Conservation (phyloP, 2,113 vertebrate genomes). For the Apaloderma vittatum region DNA sequence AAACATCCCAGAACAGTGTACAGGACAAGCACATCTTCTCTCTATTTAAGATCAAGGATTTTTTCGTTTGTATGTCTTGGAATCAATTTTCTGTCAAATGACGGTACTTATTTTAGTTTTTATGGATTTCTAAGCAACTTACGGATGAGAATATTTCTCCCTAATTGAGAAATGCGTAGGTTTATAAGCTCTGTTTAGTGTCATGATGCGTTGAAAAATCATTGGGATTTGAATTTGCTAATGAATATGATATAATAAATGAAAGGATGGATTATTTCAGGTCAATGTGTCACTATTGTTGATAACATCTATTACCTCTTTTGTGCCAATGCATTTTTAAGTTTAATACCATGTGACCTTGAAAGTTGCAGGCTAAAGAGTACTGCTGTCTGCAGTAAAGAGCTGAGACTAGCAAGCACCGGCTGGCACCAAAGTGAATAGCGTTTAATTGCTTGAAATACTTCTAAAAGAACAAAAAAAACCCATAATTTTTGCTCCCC, state of each 20-base stretch:
- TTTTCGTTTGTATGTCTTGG: background rate
- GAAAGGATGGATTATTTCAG: slow-evolving; percentile 18
- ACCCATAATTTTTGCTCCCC: too few species aligned
- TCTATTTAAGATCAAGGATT: background rate
- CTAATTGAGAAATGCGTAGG: background rate
- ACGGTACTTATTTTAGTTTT: background rate
- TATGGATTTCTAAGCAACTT: slow-evolving; percentile 18
- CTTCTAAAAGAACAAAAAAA: background rate
- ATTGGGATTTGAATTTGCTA: slow-evolving; percentile 11
- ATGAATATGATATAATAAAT: slow-evolving; percentile 3
- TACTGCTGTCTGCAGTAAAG: background rate
- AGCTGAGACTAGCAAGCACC: background rate
- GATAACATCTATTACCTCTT: background rate
- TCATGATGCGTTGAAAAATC: background rate
- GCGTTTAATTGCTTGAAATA: background rate
- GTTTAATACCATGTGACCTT: slow-evolving; percentile 11
- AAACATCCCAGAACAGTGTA: background rate
- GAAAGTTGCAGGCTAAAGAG: slow-evolving; percentile 2
- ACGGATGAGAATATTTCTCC: background rate
- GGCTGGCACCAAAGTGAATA: background rate
- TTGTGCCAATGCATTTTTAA: background rate
- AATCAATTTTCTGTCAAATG: slow-evolving; percentile 1
- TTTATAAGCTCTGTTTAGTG: slow-evolving; percentile 22
- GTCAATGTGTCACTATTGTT: background rate
- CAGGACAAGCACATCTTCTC: background rate